Percentiles rank a stretch among this genome's conserved stretches.
Evolutionary conservation across 2,113 vertebrate species (phyloP).

Genomic region (Centrocercus urophasianus): DNA sequence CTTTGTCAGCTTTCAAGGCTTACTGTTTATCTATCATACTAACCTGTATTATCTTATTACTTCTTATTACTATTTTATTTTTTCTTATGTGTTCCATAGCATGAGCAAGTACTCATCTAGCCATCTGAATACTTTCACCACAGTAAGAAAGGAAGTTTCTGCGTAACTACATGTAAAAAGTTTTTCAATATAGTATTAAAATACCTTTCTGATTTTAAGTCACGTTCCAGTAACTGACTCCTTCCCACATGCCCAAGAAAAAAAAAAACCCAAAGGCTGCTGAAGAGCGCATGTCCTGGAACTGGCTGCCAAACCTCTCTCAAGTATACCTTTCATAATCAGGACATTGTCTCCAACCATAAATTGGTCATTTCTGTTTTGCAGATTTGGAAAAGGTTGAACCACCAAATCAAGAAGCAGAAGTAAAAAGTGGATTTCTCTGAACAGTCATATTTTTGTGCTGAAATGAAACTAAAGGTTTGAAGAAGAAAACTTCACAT

Average conservation of each 20-base stretch:
- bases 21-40: background rate
- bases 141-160: background rate
- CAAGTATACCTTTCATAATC: conserved; percentile 48
- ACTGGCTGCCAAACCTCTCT: background rate
- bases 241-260: background rate
- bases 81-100: background rate
- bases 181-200: background rate
- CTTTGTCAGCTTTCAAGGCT: background rate
- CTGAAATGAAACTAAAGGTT: conserved; percentile 5
- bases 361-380: conserved; percentile 4
- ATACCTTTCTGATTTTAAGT: background rate
- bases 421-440: conserved; percentile 44
- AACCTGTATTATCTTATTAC: background rate
- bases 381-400: conserved; percentile 49
- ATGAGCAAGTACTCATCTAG: background rate
- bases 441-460: conserved; percentile 43
- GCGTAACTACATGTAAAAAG: background rate
- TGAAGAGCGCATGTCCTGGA: background rate
- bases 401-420: background rate
- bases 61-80: background rate
- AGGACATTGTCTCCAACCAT: conserved; percentile 23
- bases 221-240: conserved; percentile 3
- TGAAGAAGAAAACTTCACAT: background rate
- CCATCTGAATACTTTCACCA: background rate
- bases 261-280: background rate